phyloP scores from a whole-genome alignment of 2,113 vertebrate species.

The Ageneiosus marmoratus region DNA sequence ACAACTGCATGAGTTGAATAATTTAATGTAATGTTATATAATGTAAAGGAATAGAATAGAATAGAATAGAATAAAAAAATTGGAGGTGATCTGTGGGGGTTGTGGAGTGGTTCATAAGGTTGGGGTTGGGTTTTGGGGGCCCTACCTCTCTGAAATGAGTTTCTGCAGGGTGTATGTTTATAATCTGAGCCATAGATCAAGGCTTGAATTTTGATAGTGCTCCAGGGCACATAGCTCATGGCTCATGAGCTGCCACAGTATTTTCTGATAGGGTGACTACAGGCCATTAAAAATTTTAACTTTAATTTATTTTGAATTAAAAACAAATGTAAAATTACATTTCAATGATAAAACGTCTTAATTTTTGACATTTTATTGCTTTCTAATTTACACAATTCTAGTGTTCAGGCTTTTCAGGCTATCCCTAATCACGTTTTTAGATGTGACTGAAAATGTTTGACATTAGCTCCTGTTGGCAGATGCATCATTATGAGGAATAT shows the following conservation, averaged over 20 bases:
- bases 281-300: not conserved
- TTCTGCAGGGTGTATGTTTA: no score
- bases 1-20: no score
- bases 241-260: not conserved
- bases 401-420: not conserved
- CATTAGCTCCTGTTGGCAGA: not conserved
- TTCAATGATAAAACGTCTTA: not conserved
- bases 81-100: no score
- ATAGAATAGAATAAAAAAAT: no score
- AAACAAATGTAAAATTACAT: not conserved
- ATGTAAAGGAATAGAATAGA: no score
- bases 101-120: no score
- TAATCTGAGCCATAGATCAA: conserved; percentile 28
- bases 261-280: not conserved
- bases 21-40: no score
- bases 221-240: conserved; percentile 4
- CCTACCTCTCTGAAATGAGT: no score
- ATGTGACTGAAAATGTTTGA: no score
- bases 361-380: not conserved
- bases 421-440: not conserved
- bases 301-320: no score
- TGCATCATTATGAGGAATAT: not conserved
- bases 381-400: not conserved
- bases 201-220: conserved; percentile 1
- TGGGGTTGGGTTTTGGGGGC: no score